Percentiles rank a stretch among this genome's conserved stretches.
phyloP scores from a whole-genome alignment of 64 coral and sea anemone genomes.

The Platygyra sinensis region DNA sequence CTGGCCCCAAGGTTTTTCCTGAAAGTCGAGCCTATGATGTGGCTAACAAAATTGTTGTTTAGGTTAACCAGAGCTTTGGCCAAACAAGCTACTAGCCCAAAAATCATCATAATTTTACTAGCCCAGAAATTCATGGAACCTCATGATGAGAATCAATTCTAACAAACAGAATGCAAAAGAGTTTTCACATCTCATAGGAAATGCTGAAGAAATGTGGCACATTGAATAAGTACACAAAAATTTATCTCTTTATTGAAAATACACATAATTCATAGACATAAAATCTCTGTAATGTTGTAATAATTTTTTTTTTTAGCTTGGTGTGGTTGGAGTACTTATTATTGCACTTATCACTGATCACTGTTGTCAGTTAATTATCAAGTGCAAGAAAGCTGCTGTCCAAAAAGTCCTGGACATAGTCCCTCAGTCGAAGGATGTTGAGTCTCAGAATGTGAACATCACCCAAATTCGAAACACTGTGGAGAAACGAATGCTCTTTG shows the following conservation, averaged over 20 bases:
- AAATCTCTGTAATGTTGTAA: not conserved
- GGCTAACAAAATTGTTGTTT: not conserved
- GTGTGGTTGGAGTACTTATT: conserved; percentile 59
- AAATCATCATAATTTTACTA: too few relatives aligned
- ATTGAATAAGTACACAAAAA: too few relatives aligned
- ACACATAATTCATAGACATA: too few relatives aligned
- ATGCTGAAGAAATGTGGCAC: too few relatives aligned
- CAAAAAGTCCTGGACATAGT: conserved; percentile 56
- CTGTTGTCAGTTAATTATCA: conserved; percentile 87
- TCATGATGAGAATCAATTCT: too few relatives aligned
- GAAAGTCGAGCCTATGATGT: too few relatives aligned
- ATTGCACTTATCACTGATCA: conserved; percentile 81
- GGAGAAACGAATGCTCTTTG: conserved; percentile 81
- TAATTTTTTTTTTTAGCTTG: conserved; percentile 53
- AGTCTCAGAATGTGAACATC: conserved; percentile 36
- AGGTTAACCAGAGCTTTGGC: not conserved
- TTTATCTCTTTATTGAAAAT: too few relatives aligned
- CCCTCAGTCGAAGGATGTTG: conserved; percentile 53
- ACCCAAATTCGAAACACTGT: conserved; percentile 58
- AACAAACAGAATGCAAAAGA: too few relatives aligned
- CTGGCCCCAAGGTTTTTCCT: too few relatives aligned
- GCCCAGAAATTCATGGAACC: too few relatives aligned
- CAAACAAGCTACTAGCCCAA: too few relatives aligned
- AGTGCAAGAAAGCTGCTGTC: conserved; percentile 90
- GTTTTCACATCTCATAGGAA: too few relatives aligned